These are phyloP conservation scores for Agrochola lychnidis DNA, from an alignment of 2,888 invertebrate species.

Conservation along the genomic window DNA sequence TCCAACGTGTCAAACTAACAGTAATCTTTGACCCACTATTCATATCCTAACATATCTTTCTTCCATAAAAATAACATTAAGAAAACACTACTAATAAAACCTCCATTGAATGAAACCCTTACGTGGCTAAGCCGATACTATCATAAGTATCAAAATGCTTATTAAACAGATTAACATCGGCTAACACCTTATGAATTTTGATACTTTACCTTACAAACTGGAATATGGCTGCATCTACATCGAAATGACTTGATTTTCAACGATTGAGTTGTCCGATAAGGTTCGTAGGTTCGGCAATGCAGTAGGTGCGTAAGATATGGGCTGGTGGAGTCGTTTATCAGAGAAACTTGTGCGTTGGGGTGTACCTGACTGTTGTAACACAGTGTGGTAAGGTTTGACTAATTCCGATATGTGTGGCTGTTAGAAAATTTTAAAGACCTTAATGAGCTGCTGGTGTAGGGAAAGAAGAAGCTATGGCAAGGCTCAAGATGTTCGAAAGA, in stretches of 20 bases:
- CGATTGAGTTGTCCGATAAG: constrained; percentile 59
- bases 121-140: constrained; percentile 33
- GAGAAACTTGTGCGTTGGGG: constrained; percentile 14
- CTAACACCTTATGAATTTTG: constrained; percentile 62
- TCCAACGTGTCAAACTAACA: constrained; percentile 33
- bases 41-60: constrained; percentile 23
- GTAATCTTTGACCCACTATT: constrained; percentile 37
- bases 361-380: constrained; percentile 8
- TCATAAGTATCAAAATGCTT: constrained; percentile 53
- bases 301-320: constrained; percentile 41
- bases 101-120: constrained; percentile 36
- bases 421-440: background rate
- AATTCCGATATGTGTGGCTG: constrained; percentile 6
- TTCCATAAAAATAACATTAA: constrained; percentile 43
- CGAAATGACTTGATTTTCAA: constrained; percentile 61
- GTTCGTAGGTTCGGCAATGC: constrained; percentile 32
- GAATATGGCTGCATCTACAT: constrained; percentile 58
- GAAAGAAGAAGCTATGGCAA: background rate
- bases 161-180: constrained; percentile 52
- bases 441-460: background rate
- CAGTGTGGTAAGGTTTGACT: constrained; percentile 12
- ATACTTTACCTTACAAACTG: constrained; percentile 60
- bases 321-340: constrained; percentile 31
- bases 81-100: constrained; percentile 47
- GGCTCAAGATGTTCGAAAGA: background rate